Evolutionary conservation across 2,888 invertebrate genomes (phyloP).

Genomic region (Reticulitermes lucifugus): DNA sequence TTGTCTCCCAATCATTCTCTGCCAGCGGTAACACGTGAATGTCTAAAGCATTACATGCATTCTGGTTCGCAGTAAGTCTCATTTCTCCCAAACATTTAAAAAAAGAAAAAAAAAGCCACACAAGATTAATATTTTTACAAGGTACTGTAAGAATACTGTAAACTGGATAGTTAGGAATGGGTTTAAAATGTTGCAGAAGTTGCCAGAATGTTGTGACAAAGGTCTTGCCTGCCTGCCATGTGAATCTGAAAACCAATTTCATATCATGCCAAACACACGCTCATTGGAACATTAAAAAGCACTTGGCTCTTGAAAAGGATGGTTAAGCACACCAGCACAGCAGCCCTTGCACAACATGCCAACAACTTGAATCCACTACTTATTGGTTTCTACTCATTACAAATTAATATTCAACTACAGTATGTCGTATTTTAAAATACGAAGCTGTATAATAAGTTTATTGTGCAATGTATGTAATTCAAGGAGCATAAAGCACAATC

Average conservation of each 20-base stretch:
- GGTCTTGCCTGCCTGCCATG: slow-evolving; percentile 45
- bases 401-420: slow-evolving; percentile 47
- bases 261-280: slow-evolving; percentile 49
- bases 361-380: slow-evolving; percentile 62
- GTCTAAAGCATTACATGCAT: slow-evolving; percentile 56
- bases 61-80: slow-evolving; percentile 43
- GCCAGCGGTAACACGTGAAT: slow-evolving; percentile 54
- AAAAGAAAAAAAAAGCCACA: background rate
- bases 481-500: slow-evolving; percentile 55
- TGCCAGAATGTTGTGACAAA: slow-evolving; percentile 66
- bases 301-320: slow-evolving; percentile 40
- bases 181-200: slow-evolving; percentile 58
- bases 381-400: slow-evolving; percentile 45
- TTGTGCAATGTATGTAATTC: slow-evolving; percentile 54
- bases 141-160: slow-evolving; percentile 60
- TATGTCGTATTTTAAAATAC: slow-evolving; percentile 44
- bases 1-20: slow-evolving; percentile 54
- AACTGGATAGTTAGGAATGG: slow-evolving; percentile 65
- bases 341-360: slow-evolving; percentile 66
- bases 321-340: slow-evolving; percentile 52
- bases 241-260: slow-evolving; percentile 24
- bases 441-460: slow-evolving; percentile 52
- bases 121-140: slow-evolving; percentile 37
- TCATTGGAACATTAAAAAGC: slow-evolving; percentile 42
- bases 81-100: slow-evolving; percentile 43